Evolutionary conservation across 64 coral and sea anemone species (phyloP).

Genomic region (Actinia tenebrosa): DNA sequence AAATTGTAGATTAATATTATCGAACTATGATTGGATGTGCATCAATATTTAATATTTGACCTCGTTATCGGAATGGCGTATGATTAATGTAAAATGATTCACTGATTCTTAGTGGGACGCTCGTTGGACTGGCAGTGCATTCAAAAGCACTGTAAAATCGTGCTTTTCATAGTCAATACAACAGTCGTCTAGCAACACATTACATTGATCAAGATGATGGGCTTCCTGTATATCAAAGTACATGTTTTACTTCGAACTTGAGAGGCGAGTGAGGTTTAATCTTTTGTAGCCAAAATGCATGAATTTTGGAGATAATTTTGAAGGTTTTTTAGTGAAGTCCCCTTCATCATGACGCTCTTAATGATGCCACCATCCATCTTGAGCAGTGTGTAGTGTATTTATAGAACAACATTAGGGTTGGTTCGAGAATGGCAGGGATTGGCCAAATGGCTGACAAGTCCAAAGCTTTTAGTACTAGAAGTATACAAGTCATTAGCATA

Average conservation of each 20-base stretch:
- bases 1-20: not conserved
- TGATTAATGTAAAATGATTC: not conserved
- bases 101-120: no score
- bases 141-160: not conserved
- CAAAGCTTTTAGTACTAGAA: not conserved
- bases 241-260: not conserved
- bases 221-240: not conserved
- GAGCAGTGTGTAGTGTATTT: not conserved
- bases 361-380: not conserved
- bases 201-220: not conserved
- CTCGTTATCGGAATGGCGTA: not conserved
- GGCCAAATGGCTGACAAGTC: slow-evolving; percentile 7
- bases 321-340: not conserved
- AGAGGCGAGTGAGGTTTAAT: not conserved
- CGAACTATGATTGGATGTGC: not conserved
- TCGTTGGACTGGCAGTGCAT: no score
- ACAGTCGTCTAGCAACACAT: not conserved
- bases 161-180: not conserved
- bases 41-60: not conserved
- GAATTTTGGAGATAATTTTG: not conserved
- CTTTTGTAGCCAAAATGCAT: not conserved
- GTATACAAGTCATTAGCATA: not conserved
- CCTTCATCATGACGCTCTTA: not conserved
- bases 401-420: not conserved
- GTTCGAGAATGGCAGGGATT: not conserved